These are phyloP conservation scores for Synanthedon tipuliformis DNA, from an alignment of 2,888 invertebrate genomes.

Conservation along the genomic window DNA sequence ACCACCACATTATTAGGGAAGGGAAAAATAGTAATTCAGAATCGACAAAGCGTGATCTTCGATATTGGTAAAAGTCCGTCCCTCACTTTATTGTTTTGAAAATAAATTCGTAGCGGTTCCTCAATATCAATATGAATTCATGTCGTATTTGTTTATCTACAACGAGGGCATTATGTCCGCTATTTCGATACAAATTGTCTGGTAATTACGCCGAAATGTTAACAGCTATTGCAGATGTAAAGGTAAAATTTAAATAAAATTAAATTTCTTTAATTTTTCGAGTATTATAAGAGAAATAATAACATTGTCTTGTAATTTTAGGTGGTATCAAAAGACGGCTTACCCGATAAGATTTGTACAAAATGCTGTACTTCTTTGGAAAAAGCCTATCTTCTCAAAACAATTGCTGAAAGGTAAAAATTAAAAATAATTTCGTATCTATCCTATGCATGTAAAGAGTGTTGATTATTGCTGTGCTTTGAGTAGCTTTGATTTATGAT, in stretches of 20 bases:
- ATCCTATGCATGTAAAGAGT: no score
- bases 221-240: constrained; percentile 60
- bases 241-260: constrained; percentile 27
- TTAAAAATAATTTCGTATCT: no score
- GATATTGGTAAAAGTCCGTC: constrained; percentile 29
- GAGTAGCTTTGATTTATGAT: no score
- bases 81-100: constrained; percentile 12
- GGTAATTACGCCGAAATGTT: constrained; percentile 68
- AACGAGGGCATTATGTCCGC: constrained; percentile 53
- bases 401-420: constrained; percentile 56
- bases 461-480: no score
- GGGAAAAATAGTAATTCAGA: constrained; percentile 1
- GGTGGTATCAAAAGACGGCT: constrained; percentile 58
- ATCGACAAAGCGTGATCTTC: constrained; percentile 15
- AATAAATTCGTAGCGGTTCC: constrained; percentile 1
- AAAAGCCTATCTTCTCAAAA: constrained; percentile 59
- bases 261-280: not conserved
- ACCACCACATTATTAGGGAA: not conserved
- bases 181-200: constrained; percentile 58
- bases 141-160: constrained; percentile 57
- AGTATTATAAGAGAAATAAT: not conserved
- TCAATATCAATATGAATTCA: constrained; percentile 46
- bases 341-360: constrained; percentile 56
- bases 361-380: constrained; percentile 58
- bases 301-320: constrained; percentile 14